Evolutionary conservation across 2,888 invertebrate genomes (phyloP).

Genomic region (Agriopis aurantiaria): DNA sequence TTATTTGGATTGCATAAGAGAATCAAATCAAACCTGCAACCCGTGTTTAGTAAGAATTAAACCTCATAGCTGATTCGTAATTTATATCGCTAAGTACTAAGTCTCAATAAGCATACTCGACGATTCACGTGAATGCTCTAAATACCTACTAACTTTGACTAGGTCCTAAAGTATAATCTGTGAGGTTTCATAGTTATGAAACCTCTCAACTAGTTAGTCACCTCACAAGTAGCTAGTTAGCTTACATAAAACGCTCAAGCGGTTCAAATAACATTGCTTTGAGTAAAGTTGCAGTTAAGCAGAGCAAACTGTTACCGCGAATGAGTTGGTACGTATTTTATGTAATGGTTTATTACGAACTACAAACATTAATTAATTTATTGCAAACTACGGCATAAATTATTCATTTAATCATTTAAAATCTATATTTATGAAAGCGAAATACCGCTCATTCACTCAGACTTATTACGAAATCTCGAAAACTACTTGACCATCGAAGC

Average conservation of each 20-base stretch:
- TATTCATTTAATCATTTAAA: too few relatives aligned
- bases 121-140: background rate
- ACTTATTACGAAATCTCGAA: too few relatives aligned
- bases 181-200: slow-evolving; percentile 27
- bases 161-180: background rate
- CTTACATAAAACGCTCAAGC: slow-evolving; percentile 17
- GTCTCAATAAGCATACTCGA: background rate
- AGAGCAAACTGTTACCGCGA: slow-evolving; percentile 28
- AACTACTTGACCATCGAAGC: too few relatives aligned
- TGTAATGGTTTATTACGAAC: slow-evolving; percentile 17
- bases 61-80: background rate
- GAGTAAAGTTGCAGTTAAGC: slow-evolving; percentile 17
- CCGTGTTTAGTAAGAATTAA: background rate
- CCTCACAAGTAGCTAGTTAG: too few relatives aligned
- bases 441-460: too few relatives aligned
- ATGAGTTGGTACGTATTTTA: slow-evolving; percentile 14
- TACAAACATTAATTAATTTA: too few relatives aligned
- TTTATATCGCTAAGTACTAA: background rate
- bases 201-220: too few relatives aligned
- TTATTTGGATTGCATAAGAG: background rate
- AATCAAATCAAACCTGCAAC: background rate
- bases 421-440: too few relatives aligned
- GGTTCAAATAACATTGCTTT: slow-evolving; percentile 30
- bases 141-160: slow-evolving; percentile 10
- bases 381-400: background rate